Base-by-base conservation (phyloP, 2,113 vertebrate genomes). In the Stomatorhinus ivindoensis region DNA sequence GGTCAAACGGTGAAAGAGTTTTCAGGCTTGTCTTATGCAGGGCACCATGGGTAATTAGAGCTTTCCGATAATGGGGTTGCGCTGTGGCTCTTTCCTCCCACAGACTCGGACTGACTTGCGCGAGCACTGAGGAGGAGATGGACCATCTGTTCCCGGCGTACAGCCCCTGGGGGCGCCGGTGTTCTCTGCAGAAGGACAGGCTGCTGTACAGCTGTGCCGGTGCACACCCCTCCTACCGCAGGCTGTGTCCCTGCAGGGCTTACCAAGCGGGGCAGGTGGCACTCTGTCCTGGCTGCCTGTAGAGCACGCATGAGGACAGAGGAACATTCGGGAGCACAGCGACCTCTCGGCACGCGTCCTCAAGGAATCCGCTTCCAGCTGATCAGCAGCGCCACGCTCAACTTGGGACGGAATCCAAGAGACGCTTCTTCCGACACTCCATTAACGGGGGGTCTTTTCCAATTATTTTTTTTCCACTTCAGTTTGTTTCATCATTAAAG, bases 151-250 rank as follows among this genome's bases (percentile, higher is more conserved):
- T 95, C 88, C 95, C 95, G 9, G 93, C 95, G 58, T 95, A 95
- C 93, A 95, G 65, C 69, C 95, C 94, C 3, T 95, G 95, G 95
- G 94, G 94, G 19, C 92, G 92, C 80, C 93, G 87, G 10, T 95
- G 95, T 42, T 91, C 92, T 73, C 94, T 95, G 48, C 95, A 95
- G 90, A 91, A 88, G 91, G 93, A 95, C 88, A 92, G 90, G 35
- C 93, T 94, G 61, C 92, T 95, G 89, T 95, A 94, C 92, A 95
- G 95, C 51, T 95, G 95, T 76, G 94, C 94, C 0, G 95, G 95
- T 3, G 92, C 93, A 0, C 94, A 94, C 86, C 89, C 91, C 0
- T 91, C 91, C 7, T 90, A 92, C 27, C 93, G 94, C 82, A 92
- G 95, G 86, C 91, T 95, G 61, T 95, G 95, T 85, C 94, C 95